phyloP scores from a whole-genome alignment of 2,113 vertebrate species.

The Pomatorhinus ruficollis region DNA sequence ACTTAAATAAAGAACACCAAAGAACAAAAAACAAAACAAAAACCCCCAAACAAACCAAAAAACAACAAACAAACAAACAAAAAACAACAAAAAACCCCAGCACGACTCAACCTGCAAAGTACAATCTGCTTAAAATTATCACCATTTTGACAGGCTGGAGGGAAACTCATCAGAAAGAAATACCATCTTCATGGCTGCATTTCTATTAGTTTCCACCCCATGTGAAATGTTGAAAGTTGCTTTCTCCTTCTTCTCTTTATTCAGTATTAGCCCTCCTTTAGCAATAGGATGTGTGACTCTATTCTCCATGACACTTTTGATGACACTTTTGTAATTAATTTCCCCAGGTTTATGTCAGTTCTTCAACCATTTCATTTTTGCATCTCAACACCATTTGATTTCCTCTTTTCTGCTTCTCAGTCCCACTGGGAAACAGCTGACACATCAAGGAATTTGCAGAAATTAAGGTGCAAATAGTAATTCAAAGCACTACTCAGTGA shows the following conservation, averaged over 20 bases:
- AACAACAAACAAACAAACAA: neutral
- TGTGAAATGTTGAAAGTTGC: neutral
- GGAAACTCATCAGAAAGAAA: neutral
- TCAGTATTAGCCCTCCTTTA: neutral
- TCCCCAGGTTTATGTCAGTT: neutral
- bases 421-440: neutral
- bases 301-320: neutral
- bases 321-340: constrained; percentile 2
- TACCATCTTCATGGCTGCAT: neutral
- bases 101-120: neutral
- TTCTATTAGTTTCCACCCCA: neutral
- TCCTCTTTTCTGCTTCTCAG: neutral
- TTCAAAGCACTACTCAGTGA: neutral
- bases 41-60: too few relatives aligned
- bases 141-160: neutral
- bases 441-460: neutral
- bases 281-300: neutral
- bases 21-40: neutral
- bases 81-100: neutral
- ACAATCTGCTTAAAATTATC: neutral
- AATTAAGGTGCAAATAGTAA: neutral
- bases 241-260: neutral
- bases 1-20: neutral
- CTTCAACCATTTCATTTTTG: neutral
- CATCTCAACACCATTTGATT: neutral